Percentiles rank a stretch among this genome's conserved stretches.
Conservation (phyloP, 1,140 invertebrate genomes). For the Temnothorax nylanderi region DNA sequence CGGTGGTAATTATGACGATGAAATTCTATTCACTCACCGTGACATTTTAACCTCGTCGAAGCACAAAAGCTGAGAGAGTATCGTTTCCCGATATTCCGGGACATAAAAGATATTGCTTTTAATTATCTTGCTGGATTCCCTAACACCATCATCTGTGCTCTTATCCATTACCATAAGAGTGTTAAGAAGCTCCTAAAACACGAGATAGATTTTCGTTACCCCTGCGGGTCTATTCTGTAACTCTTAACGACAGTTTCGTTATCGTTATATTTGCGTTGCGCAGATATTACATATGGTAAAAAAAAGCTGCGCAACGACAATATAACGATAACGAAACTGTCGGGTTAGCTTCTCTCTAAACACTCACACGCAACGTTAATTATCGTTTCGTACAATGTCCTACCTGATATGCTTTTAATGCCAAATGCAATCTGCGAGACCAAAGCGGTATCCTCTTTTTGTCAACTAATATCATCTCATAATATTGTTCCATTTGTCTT, state of each 20-base stretch:
- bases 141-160: slow-evolving; percentile 88
- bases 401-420: slow-evolving; percentile 90
- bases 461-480: slow-evolving; percentile 94
- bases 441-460: slow-evolving; percentile 94
- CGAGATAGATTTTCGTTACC: slow-evolving; percentile 29
- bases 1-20: background rate
- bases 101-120: slow-evolving; percentile 98
- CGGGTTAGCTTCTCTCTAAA: slow-evolving; percentile 62
- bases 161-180: slow-evolving; percentile 94
- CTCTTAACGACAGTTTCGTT: too few species aligned
- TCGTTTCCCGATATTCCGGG: slow-evolving; percentile 96
- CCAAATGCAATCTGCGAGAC: slow-evolving; percentile 94
- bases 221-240: too few species aligned
- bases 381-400: slow-evolving; percentile 67
- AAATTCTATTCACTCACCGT: slow-evolving; percentile 86
- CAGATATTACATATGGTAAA: too few species aligned
- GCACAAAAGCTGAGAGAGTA: slow-evolving; percentile 91
- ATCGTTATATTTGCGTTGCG: too few species aligned
- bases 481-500: slow-evolving; percentile 95
- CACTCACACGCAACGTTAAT: background rate
- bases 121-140: slow-evolving; percentile 92
- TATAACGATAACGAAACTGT: too few species aligned
- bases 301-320: too few species aligned
- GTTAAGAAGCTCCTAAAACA: slow-evolving; percentile 88
- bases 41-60: slow-evolving; percentile 96